Evolutionary conservation across 2,113 vertebrate species (phyloP).

Genomic region (Stegostoma tigrinum): DNA sequence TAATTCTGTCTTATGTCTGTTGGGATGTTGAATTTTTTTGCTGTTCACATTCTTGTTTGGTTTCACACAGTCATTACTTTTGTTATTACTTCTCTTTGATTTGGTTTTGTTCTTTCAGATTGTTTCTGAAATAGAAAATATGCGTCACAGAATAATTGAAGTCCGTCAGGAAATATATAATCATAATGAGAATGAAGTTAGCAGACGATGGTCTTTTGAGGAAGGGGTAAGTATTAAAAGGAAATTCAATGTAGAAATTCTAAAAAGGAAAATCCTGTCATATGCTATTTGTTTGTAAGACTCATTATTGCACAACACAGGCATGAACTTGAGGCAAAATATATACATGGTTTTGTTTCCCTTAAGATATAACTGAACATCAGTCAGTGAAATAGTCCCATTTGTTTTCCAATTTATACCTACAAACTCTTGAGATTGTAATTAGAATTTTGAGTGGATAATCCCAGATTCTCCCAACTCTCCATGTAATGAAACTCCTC

Average conservation of each 20-base stretch:
- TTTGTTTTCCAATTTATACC: neutral
- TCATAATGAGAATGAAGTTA: constrained; percentile 98
- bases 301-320: neutral
- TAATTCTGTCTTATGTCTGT: neutral
- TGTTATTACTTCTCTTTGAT: neutral
- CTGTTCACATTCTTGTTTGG: neutral
- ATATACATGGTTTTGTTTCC: neutral
- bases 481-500: neutral
- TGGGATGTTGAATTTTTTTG: neutral
- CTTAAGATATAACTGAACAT: neutral
- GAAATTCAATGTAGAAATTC: neutral
- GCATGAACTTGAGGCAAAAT: neutral
- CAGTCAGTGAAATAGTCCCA: neutral
- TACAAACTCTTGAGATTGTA: no score
- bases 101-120: constrained; percentile 58
- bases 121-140: constrained; percentile 96
- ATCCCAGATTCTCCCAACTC: neutral
- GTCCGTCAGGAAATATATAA: constrained; percentile 91
- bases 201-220: constrained; percentile 95
- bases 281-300: neutral
- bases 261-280: neutral
- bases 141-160: constrained; percentile 94
- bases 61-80: neutral
- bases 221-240: constrained; percentile 74
- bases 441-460: neutral